Evolutionary conservation across 1,140 invertebrate genomes (phyloP).

Genomic region (Pectinophora gossypiella): DNA sequence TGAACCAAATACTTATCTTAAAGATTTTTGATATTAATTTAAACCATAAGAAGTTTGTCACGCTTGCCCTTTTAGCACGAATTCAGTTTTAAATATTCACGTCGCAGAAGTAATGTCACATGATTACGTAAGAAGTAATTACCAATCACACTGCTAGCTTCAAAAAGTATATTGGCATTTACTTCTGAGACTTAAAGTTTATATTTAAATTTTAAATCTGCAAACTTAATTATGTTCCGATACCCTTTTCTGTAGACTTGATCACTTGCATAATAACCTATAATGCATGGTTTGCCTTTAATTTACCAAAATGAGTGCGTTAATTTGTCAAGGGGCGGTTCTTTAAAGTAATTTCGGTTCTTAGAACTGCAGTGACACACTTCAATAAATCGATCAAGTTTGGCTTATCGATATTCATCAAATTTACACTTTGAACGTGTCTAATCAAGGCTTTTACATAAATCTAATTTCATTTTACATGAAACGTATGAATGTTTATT

Average conservation of each 20-base stretch:
- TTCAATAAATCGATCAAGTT: not conserved
- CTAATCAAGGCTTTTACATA: not conserved
- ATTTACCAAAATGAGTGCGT: conserved; percentile 14
- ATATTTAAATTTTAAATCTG: not conserved
- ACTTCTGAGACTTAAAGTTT: not conserved
- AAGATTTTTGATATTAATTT: too few species aligned
- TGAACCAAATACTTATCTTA: too few species aligned
- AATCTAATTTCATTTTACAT: not conserved
- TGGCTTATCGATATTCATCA: not conserved
- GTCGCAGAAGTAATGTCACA: conserved; percentile 1
- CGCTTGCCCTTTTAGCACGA: not conserved
- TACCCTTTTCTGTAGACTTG: conserved; percentile 13
- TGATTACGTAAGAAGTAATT: conserved; percentile 2
- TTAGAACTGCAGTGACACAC: not conserved
- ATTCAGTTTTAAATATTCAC: too few species aligned
- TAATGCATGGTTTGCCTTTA: conserved; percentile 7
- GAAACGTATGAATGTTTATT: too few species aligned
- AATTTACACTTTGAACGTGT: not conserved
- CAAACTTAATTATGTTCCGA: not conserved
- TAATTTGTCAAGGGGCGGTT: conserved; percentile 11
- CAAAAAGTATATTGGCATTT: not conserved
- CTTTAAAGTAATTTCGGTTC: conserved; percentile 11
- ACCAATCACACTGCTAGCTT: not conserved
- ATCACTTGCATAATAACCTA: conserved; percentile 6
- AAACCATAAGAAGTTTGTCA: too few species aligned